Conservation (phyloP, 1,140 invertebrate species). For the Sycobia sp. region DNA sequence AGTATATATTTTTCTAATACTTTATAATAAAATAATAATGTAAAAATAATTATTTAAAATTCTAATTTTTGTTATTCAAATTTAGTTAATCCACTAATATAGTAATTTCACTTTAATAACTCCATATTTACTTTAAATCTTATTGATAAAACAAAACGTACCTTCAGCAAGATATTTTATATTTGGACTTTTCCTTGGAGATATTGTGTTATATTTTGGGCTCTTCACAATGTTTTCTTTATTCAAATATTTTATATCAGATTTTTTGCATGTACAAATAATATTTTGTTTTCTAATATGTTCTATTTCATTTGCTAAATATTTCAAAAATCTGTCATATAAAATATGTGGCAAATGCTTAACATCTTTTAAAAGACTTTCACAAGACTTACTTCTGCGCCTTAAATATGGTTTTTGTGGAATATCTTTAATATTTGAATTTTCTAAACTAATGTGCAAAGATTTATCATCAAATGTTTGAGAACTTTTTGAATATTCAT, state of each 20-base stretch:
- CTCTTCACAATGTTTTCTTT: constrained; percentile 19
- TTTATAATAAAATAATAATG: background rate
- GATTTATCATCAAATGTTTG: constrained; percentile 25
- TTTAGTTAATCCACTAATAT: too few relatives aligned
- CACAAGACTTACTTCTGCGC: constrained; percentile 29
- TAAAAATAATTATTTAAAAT: background rate
- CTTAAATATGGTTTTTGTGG: background rate
- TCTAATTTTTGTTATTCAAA: background rate
- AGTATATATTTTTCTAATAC: too few relatives aligned
- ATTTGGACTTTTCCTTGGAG: constrained; percentile 13
- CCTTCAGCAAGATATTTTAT: background rate
- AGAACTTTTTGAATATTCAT: constrained; percentile 26
- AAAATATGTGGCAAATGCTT: constrained; percentile 32
- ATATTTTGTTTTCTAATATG: constrained; percentile 28
- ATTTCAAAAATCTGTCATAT: constrained; percentile 32
- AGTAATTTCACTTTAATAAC: too few relatives aligned
- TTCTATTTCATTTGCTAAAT: constrained; percentile 31
- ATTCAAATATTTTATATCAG: constrained; percentile 3
- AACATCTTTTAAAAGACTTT: constrained; percentile 29
- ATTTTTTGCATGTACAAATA: constrained; percentile 20
- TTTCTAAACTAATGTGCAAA: constrained; percentile 2
- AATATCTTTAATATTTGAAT: background rate
- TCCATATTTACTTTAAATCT: too few relatives aligned
- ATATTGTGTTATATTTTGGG: background rate
- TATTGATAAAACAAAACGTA: background rate